Base-by-base conservation (phyloP, 2,888 invertebrate species). In the Parnassius glacialis region DNA sequence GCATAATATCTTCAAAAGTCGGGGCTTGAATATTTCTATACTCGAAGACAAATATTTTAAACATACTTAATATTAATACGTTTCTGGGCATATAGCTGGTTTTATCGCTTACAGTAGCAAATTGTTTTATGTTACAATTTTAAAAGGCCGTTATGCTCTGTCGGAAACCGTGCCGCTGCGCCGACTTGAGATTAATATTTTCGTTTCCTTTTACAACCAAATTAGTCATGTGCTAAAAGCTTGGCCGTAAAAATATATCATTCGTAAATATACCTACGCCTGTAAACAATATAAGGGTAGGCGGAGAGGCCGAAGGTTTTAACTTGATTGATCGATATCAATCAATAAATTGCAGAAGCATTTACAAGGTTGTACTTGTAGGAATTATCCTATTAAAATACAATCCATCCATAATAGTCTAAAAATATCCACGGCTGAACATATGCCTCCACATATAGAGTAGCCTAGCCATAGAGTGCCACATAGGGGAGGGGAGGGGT, bases 21-120 rank as follows among this genome's bases (percentile, higher is more conserved):
- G 25, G 25, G 3, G 3, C 25, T 25, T 25, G 5, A 25, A 25
- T 25, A 20, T 20, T 20, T 20, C 20, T 20, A 20, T 20, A 20
- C 20, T 20, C 20, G 1, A 20, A 20, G 20, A 25, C 25, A 25
- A 3, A 25, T 7, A 25, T 7, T 3, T 25, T 25, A 7, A 25
- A 25, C 25, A 0, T 20, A 25, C 0, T 5, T 25, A 7, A 25
- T 25, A 25, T 25, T 25, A 25, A 25, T 7, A 25, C 3, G 3
- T 25, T 7, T 25, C 25, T 25, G 25, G 25, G 25, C 5, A 25
- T 25, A 25, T 25, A 25, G 25, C 42, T 3, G 42, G 45, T 56
- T 59, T 59, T 59, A 56, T 59, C 42, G 59, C 34, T 47, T 16
- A 63, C 63, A 48, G 63, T 59, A 59, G 63, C 59, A 52, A 63